phyloP scores from a whole-genome alignment of 2,113 vertebrate genomes.

The Centropus unirufus region DNA sequence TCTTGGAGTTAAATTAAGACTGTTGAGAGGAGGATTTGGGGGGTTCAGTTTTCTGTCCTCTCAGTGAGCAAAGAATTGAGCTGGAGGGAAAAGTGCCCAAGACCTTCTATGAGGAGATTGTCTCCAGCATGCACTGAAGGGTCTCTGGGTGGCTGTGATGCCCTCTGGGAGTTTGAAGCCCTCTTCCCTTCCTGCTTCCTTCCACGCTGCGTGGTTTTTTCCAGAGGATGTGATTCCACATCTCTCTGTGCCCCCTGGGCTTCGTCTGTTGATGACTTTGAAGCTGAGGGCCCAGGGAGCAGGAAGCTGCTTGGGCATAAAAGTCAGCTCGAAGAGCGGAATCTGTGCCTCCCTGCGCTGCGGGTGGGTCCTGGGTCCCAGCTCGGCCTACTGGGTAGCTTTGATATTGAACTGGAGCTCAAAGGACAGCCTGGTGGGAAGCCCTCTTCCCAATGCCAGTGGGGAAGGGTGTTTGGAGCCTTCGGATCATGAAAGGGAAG shows the following conservation, averaged over 20 bases:
- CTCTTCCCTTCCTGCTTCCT: background rate
- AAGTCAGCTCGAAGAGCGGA: background rate
- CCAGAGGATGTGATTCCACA: fast-evolving
- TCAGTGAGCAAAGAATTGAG: background rate
- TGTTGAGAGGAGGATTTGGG: background rate
- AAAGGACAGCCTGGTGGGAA: fast-evolving
- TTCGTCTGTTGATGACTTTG: background rate
- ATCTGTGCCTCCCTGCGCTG: fast-evolving
- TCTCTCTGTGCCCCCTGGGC: background rate
- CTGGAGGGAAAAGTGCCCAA: background rate
- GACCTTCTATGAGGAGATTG: background rate
- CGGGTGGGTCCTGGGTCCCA: background rate
- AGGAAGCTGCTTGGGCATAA: background rate
- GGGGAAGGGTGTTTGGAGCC: fast-evolving
- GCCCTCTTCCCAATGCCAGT: background rate
- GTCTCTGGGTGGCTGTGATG: background rate
- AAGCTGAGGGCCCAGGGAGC: background rate
- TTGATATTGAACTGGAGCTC: fast-evolving
- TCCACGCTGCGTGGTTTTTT: background rate
- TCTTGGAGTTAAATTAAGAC: background rate
- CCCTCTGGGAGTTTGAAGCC: background rate
- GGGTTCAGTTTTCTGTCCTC: background rate
- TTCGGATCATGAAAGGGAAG: fast-evolving
- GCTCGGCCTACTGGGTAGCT: fast-evolving
- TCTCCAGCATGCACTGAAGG: fast-evolving